phyloP scores from a whole-genome alignment of 2,888 invertebrate genomes.

The Calephelis perditalis region DNA sequence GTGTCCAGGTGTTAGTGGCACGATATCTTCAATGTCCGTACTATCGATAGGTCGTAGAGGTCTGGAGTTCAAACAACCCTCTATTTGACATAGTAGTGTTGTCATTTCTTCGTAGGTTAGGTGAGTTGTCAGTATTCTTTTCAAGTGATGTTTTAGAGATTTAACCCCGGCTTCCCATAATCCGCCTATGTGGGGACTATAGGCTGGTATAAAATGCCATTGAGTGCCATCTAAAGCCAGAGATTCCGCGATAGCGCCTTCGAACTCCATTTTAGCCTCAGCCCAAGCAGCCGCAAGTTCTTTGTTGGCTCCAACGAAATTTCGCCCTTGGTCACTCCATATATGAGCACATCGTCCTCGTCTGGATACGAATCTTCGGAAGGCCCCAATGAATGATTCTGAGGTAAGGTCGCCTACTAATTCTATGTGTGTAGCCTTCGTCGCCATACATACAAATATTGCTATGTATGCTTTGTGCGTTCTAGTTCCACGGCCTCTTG shows the following conservation, averaged over 20 bases:
- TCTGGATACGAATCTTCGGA: too few relatives aligned
- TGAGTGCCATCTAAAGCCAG: neutral
- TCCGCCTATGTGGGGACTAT: neutral
- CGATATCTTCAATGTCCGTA: conserved; percentile 2
- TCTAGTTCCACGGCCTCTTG: too few relatives aligned
- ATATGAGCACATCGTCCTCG: too few relatives aligned
- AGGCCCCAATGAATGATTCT: too few relatives aligned
- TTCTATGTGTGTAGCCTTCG: too few relatives aligned
- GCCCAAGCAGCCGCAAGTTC: too few relatives aligned
- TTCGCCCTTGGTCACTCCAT: too few relatives aligned
- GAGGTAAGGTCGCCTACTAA: too few relatives aligned
- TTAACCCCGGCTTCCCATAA: neutral
- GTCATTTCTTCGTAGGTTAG: conserved; percentile 19
- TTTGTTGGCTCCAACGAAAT: too few relatives aligned
- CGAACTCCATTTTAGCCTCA: neutral
- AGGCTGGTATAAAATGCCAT: neutral
- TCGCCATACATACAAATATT: too few relatives aligned
- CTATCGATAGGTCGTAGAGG: conserved; percentile 16
- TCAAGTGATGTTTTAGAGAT: neutral
- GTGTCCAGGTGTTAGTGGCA: conserved; percentile 16
- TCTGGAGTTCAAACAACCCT: conserved; percentile 19
- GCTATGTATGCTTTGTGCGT: too few relatives aligned
- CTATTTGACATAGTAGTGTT: conserved; percentile 17
- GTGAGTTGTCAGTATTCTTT: neutral
- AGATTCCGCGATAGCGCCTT: neutral